Evolutionary conservation across 2,113 vertebrate genomes (phyloP), one percentile per base, ranked within the genome.

Genomic region (Mungos mungo): DNA sequence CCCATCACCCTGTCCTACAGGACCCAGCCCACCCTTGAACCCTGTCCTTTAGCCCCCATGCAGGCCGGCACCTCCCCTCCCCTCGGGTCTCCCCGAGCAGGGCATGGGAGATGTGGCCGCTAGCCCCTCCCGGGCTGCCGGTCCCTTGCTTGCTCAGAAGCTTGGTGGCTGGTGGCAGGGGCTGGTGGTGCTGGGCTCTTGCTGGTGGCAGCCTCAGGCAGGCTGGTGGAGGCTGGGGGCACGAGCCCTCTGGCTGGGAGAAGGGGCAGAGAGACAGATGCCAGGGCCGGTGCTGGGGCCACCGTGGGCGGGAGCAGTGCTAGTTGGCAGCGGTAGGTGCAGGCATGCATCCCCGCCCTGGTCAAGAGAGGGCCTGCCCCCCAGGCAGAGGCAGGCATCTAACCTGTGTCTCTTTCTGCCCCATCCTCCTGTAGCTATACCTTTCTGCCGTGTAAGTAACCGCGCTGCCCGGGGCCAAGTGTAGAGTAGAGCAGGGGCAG

Each of bases 371-470:
- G 95, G 83, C 87, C 86, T 47, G 27, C 86, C 54, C 38, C 96
- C 38, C 54, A 41, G 47, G 38, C 50, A 21, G 84, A 80, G 86
- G 96, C 80, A 80, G 96, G 95, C 95, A 16, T 98, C 97, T 98
- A 98, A 98, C 98, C 96, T 98, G 95, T 98, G 97, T 99, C 97
- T 99, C 97, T 98, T 98, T 99, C 99, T 98, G 97, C 98, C 98
- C 97, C 99, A 98, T 95, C 98, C 98, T 98, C 98, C 97, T 84
- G 50, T 99, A 99, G 99, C 99, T 99, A 99, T 99, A 99, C 99
- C 98, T 99, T 99, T 99, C 98, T 99, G 98, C 99, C 99, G 99
- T 99, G 99, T 99, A 99, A 99, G 99, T 99, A 99, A 98, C 96
- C 21, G 91, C 95, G 92, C 97, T 98, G 98, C 97, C 95, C 27